These are phyloP conservation scores for Menidia beryllina DNA, from an alignment of 2,113 vertebrate species.

Conservation along the genomic window DNA sequence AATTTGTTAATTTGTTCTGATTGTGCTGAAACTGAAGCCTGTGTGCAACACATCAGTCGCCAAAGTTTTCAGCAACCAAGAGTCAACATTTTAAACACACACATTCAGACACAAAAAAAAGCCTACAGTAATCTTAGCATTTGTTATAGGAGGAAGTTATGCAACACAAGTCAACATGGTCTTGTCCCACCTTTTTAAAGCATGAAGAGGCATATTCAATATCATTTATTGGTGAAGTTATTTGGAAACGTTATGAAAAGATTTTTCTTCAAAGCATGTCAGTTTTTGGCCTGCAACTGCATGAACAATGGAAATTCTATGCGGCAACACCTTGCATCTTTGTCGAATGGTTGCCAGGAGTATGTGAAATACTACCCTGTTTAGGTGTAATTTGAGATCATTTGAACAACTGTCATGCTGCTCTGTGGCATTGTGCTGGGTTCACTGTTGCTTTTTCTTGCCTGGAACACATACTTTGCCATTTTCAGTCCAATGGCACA, in stretches of 20 bases:
- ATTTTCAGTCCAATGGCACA: constrained; percentile 10
- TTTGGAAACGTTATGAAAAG: not conserved
- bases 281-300: not conserved
- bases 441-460: constrained; percentile 18
- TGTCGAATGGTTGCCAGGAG: constrained; percentile 29
- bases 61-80: too few relatives aligned
- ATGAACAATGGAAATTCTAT: constrained; percentile 29
- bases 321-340: constrained; percentile 24
- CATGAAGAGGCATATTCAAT: not conserved
- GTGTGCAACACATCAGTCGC: too few relatives aligned
- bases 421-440: constrained; percentile 44
- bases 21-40: too few relatives aligned
- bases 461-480: not conserved
- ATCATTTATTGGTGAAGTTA: not conserved
- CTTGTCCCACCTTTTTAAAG: too few relatives aligned
- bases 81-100: too few relatives aligned
- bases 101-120: too few relatives aligned
- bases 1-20: too few relatives aligned
- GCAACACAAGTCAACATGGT: too few relatives aligned
- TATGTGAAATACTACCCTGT: constrained; percentile 46
- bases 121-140: too few relatives aligned
- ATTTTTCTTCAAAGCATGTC: not conserved
- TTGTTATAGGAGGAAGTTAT: too few relatives aligned
- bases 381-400: constrained; percentile 41
- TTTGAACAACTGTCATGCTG: constrained; percentile 44